A percentile compares a stretch with the other conserved stretches of the same genome.
Conservation (phyloP, 2,113 vertebrate genomes). For the Chlamydotis undulata region DNA sequence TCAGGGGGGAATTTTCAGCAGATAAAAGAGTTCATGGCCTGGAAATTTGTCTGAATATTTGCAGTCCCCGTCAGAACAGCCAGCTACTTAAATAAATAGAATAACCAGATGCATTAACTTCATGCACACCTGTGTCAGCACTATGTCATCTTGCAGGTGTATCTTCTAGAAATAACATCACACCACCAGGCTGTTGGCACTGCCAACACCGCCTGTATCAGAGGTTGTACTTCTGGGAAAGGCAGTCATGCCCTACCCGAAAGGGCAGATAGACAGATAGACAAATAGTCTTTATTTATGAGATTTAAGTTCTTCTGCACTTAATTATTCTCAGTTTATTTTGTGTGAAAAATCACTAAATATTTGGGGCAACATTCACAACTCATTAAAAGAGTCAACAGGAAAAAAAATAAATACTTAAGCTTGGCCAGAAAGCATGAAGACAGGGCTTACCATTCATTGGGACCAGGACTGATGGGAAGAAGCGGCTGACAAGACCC, state of each 20-base stretch:
- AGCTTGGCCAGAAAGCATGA: not conserved
- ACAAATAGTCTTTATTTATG: not conserved
- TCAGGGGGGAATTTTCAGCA: not conserved
- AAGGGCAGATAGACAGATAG: not conserved
- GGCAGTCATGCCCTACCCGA: fast-evolving
- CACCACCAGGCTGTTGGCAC: not conserved
- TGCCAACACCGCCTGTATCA: fast-evolving
- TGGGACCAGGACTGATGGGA: fast-evolving
- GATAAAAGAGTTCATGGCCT: not conserved
- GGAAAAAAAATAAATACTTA: not conserved
- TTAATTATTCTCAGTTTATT: not conserved
- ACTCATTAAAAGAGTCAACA: not conserved
- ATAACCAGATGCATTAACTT: not conserved
- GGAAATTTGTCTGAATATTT: not conserved
- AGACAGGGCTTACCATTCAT: not conserved
- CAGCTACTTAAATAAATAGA: not conserved
- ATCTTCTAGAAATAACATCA: not conserved
- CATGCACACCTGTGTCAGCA: not conserved
- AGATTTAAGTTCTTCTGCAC: not conserved
- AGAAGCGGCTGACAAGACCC: fast-evolving
- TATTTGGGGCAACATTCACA: not conserved
- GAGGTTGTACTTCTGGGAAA: not conserved
- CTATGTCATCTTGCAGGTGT: not conserved
- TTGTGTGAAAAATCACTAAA: not conserved
- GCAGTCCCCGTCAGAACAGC: not conserved